These are phyloP conservation scores for Hemibagrus guttatus DNA, from an alignment of 2,797 vertebrate genomes.

Conservation along the genomic window DNA sequence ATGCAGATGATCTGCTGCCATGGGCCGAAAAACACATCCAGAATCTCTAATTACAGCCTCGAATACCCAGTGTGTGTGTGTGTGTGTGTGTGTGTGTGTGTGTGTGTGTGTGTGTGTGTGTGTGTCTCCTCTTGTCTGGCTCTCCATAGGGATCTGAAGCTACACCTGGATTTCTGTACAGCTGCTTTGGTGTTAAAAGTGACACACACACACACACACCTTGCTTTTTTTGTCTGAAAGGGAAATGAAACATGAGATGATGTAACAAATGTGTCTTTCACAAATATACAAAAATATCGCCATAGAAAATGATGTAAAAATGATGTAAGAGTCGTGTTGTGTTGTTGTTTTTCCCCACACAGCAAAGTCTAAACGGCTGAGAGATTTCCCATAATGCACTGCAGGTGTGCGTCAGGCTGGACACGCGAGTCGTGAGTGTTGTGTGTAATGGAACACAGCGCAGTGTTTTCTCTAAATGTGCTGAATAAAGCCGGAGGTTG, in stretches of 20 bases:
- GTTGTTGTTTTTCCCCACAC: no score
- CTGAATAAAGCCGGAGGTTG: background rate
- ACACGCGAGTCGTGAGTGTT: no score
- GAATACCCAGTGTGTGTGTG: no score
- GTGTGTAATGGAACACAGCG: background rate
- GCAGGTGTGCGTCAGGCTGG: background rate
- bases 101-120: no score
- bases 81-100: no score
- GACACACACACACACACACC: no score
- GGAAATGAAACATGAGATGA: background rate
- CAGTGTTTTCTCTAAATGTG: background rate
- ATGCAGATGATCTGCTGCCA: background rate
- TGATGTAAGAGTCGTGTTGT: no score
- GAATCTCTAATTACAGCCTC: background rate
- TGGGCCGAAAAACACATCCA: background rate
- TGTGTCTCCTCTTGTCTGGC: background rate
- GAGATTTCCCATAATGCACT: background rate
- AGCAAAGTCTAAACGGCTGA: background rate
- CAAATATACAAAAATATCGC: no score
- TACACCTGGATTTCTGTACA: background rate
- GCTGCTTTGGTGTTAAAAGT: background rate
- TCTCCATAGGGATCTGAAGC: background rate
- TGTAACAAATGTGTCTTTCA: background rate
- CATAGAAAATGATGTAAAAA: no score
- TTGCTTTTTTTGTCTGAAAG: background rate